Percentiles rank a stretch among this genome's conserved stretches.
phyloP scores from a whole-genome alignment of 2,888 invertebrate species.

The Xanthostigma xanthostigma region DNA sequence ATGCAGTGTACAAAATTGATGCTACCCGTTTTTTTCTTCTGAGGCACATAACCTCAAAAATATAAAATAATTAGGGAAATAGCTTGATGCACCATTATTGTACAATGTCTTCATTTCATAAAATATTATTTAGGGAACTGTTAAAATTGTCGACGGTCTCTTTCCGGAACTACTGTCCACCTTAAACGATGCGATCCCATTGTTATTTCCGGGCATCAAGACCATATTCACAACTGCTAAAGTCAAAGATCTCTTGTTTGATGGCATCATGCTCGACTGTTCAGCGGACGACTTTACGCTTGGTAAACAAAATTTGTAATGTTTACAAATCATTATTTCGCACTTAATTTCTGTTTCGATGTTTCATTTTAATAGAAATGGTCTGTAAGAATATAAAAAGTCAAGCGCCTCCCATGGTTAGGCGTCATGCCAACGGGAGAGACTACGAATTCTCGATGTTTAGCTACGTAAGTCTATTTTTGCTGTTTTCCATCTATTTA shows the following conservation, averaged over 20 bases:
- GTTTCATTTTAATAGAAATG: constrained; percentile 16
- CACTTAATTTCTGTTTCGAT: neutral
- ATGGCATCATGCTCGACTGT: constrained; percentile 39
- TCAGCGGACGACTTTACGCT: constrained; percentile 29
- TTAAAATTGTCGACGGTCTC: constrained; percentile 29
- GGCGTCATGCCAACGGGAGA: constrained; percentile 29
- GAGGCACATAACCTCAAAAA: no score
- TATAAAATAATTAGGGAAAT: neutral
- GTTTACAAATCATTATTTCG: neutral
- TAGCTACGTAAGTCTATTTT: constrained; percentile 32
- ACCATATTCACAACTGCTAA: constrained; percentile 35
- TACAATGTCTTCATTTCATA: neutral
- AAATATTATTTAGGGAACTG: constrained; percentile 26
- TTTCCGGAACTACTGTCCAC: constrained; percentile 30
- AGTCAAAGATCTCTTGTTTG: constrained; percentile 39
- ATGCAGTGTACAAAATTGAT: no score
- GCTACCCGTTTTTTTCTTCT: no score
- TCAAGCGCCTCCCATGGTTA: constrained; percentile 28
- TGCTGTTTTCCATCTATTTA: neutral
- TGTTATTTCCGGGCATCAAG: constrained; percentile 33
- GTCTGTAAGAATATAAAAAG: constrained; percentile 22
- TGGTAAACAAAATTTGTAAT: constrained; percentile 18
- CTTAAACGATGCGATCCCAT: constrained; percentile 35
- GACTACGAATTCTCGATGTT: constrained; percentile 41
- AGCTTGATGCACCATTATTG: no score